Conservation (phyloP, 2,888 invertebrate genomes). For the Dendrolimus pini region DNA sequence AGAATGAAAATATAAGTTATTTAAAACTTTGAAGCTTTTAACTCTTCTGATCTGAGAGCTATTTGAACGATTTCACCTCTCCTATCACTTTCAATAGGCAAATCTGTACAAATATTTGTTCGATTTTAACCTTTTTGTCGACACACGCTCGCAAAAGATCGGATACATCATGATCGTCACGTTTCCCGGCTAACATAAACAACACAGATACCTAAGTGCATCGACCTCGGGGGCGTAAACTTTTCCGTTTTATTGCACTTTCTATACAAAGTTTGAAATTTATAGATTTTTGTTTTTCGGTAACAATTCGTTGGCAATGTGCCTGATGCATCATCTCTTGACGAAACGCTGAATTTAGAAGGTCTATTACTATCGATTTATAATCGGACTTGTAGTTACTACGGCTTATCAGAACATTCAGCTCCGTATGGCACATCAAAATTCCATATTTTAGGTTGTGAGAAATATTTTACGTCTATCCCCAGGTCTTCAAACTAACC, state of each 20-base stretch:
- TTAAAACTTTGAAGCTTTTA: too few relatives aligned
- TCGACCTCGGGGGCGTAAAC: constrained; percentile 30
- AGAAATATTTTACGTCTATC: too few relatives aligned
- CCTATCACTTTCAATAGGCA: neutral
- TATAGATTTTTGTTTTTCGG: constrained; percentile 3
- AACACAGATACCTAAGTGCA: constrained; percentile 20
- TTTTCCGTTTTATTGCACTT: constrained; percentile 24
- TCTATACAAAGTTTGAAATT: constrained; percentile 18
- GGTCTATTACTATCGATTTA: neutral
- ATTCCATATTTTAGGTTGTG: too few relatives aligned
- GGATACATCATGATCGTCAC: neutral
- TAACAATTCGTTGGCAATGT: constrained; percentile 1
- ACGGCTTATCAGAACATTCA: too few relatives aligned
- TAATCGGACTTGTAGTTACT: too few relatives aligned
- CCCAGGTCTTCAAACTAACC: too few relatives aligned
- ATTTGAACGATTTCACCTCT: neutral
- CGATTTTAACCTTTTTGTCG: neutral
- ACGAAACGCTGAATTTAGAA: neutral
- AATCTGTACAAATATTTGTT: neutral
- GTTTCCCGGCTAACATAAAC: neutral
- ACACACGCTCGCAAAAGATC: neutral
- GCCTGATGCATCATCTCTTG: constrained; percentile 1
- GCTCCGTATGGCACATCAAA: too few relatives aligned
- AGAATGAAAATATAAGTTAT: too few relatives aligned
- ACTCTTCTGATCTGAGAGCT: too few relatives aligned